A percentile compares a stretch with the other conserved stretches of the same genome.
These are phyloP conservation scores for Lasioglossum zephyrum DNA, from an alignment of 2,888 invertebrate genomes.

Conservation along the genomic window DNA sequence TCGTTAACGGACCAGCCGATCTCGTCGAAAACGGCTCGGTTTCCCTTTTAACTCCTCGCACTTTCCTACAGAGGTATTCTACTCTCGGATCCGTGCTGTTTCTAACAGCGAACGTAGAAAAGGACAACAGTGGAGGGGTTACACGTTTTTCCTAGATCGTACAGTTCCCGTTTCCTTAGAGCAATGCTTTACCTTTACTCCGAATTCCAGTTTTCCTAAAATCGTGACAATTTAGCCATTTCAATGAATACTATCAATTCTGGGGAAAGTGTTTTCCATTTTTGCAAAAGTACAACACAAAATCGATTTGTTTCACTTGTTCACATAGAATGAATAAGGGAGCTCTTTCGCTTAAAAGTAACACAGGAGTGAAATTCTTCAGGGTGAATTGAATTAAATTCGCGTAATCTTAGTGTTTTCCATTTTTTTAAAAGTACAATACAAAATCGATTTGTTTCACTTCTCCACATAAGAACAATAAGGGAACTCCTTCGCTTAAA, in stretches of 20 bases:
- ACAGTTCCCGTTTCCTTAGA: no score
- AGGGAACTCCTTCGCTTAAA: background rate
- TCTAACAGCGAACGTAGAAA: no score
- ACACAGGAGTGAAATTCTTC: background rate
- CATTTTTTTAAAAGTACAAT: background rate
- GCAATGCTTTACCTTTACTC: no score
- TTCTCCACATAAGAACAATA: background rate
- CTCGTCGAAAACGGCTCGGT: background rate
- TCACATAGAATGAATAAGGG: rapidly evolving
- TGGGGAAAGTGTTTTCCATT: background rate
- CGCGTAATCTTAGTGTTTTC: background rate
- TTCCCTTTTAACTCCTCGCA: background rate
- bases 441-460: background rate
- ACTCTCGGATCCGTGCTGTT: no score
- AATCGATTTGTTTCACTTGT: background rate
- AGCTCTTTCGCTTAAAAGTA: background rate
- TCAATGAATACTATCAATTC: background rate
- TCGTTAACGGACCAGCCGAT: background rate
- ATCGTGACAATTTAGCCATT: no score
- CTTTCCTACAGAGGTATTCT: background rate
- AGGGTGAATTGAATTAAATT: background rate
- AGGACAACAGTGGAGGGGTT: no score
- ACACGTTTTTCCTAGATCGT: no score
- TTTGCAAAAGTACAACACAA: background rate
- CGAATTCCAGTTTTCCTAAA: no score